Evolutionary conservation across 2,888 invertebrate species (phyloP).

Genomic region (Drosophila leonis): DNA sequence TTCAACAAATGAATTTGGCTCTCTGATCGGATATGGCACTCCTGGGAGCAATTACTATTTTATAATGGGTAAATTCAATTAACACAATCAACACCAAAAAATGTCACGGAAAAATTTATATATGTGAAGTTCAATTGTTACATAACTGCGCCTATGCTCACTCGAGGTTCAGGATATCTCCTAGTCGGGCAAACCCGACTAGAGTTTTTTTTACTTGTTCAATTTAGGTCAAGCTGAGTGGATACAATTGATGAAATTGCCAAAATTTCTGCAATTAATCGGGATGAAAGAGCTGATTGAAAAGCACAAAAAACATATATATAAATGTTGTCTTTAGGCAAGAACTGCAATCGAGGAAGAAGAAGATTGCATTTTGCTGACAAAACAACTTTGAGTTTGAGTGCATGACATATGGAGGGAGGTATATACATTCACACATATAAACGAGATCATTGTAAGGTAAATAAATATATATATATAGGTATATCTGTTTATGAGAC

Average conservation of each 20-base stretch:
- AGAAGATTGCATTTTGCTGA: constrained; percentile 32
- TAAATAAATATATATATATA: constrained; percentile 7
- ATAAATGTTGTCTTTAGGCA: not conserved
- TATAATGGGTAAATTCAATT: no score
- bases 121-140: no score
- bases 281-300: constrained; percentile 5
- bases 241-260: not conserved
- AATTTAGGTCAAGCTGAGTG: constrained; percentile 16
- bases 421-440: not conserved
- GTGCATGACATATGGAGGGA: no score
- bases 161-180: no score
- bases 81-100: no score
- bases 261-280: not conserved
- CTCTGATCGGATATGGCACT: no score
- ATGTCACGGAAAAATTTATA: no score
- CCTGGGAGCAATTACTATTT: no score
- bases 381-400: constrained; percentile 13
- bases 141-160: no score
- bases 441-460: not conserved
- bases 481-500: constrained; percentile 17
- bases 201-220: not conserved
- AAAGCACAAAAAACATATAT: not conserved
- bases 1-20: no score
- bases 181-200: no score
- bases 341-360: constrained; percentile 4